Conservation (phyloP, 2,113 vertebrate genomes). For the Trachemys scripta region DNA sequence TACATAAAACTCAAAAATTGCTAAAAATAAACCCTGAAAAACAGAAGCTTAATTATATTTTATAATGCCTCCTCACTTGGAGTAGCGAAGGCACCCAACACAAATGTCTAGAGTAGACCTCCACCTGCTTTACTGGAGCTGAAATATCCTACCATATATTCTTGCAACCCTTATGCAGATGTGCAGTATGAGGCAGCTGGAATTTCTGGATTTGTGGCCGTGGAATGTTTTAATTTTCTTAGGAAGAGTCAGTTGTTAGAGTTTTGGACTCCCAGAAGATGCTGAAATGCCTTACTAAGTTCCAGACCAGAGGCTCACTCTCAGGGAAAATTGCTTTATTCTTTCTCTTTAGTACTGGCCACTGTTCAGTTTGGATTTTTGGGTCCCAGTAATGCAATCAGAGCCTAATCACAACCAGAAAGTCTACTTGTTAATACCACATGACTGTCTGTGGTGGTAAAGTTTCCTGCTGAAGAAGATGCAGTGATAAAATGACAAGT, state of each 20-base stretch:
- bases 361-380: neutral
- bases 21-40: neutral
- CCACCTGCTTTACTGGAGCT: neutral
- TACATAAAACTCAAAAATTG: neutral
- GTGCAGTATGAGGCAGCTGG: neutral
- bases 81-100: neutral
- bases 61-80: slow-evolving; percentile 12
- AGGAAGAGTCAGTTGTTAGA: neutral
- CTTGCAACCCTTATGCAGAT: neutral
- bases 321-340: neutral
- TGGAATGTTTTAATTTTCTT: neutral
- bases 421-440: neutral
- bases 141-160: neutral
- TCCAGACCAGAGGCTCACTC: neutral
- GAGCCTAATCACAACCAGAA: neutral
- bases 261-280: neutral
- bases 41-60: neutral
- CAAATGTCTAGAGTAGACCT: neutral
- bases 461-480: neutral
- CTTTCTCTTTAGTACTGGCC: neutral
- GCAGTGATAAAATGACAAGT: neutral
- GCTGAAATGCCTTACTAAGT: neutral
- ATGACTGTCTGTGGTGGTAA: neutral
- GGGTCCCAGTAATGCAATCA: neutral
- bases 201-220: neutral